Conservation (phyloP, 1,140 invertebrate species). For the Caenorhabditis tropicalis region DNA sequence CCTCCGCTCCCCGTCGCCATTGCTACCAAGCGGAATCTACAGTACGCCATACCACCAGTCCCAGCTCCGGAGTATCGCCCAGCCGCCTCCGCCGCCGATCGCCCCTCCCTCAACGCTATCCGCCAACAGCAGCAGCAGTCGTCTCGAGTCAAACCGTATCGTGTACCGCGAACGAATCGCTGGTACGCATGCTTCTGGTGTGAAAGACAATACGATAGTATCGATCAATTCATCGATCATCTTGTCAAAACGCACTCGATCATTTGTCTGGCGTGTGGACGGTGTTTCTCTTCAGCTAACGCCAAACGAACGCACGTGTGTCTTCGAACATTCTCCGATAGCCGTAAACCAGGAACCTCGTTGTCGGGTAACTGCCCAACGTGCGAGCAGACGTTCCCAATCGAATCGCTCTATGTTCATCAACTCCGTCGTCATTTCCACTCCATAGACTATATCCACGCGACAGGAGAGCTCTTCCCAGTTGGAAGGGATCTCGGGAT, state of each 20-base stretch:
- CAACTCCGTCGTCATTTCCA: neutral
- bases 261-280: neutral
- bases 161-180: too few relatives aligned
- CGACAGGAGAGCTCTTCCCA: neutral
- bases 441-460: neutral
- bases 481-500: neutral
- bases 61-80: too few relatives aligned
- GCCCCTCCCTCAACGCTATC: too few relatives aligned
- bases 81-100: too few relatives aligned
- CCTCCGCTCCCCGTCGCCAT: too few relatives aligned
- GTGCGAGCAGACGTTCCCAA: neutral
- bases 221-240: neutral
- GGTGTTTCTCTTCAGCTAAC: neutral
- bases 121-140: too few relatives aligned
- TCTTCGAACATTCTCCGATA: neutral
- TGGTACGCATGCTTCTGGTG: slow-evolving; percentile 10
- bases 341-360: neutral
- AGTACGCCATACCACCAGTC: too few relatives aligned
- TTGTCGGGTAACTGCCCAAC: neutral
- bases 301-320: neutral
- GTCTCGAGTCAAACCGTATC: too few relatives aligned
- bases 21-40: too few relatives aligned
- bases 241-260: neutral
- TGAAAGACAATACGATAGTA: neutral
- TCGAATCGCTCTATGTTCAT: neutral